Base-by-base conservation (phyloP, 2,113 vertebrate genomes). In the Oceanites oceanicus region DNA sequence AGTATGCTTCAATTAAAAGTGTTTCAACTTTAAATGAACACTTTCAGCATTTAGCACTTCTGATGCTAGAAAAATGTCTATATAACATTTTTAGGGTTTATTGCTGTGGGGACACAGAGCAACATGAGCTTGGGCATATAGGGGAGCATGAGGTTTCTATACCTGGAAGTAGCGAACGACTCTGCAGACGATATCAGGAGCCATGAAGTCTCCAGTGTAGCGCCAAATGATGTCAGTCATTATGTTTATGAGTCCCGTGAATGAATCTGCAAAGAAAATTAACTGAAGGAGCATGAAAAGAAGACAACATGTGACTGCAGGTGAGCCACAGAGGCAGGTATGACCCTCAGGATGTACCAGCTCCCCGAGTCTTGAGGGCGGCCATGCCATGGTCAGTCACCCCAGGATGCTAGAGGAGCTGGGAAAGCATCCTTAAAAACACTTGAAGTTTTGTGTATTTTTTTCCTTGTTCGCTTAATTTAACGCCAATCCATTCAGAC, bases 141-240 rank as follows among this genome's bases (percentile, higher is more conserved):
- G 47, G 34, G 52, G 14, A 61, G 45, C 34, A 36, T 0, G 0
- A 59, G 53, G 6, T 47, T 80, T 66, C 76, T 78, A 2, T 98
- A 98, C 98, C 98, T 98, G 98, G 22, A 98, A 74, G 74, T 98
- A 98, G 45, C 97, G 97, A 55, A 98, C 86, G 0, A 98, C 89
- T 85, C 97, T 94, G 93, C 98, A 98, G 11, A 98, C 90, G 16
- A 98, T 88, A 45, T 98, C 98, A 40, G 98, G 98, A 27, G 98
- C 98, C 96, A 98, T 88, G 86, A 98, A 98, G 65, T 98, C 97
- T 59, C 98, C 98, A 5, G 98, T 98, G 97, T 98, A 98, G 79
- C 97, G 93, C 98, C 98, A 98, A 22, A 98, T 98, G 9, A 98
- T 98, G 63, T 98, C 98, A 10, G 98, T 98, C 98, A 98, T 77